phyloP scores from a whole-genome alignment of 2,888 invertebrate species.

The Anodontia alba region DNA sequence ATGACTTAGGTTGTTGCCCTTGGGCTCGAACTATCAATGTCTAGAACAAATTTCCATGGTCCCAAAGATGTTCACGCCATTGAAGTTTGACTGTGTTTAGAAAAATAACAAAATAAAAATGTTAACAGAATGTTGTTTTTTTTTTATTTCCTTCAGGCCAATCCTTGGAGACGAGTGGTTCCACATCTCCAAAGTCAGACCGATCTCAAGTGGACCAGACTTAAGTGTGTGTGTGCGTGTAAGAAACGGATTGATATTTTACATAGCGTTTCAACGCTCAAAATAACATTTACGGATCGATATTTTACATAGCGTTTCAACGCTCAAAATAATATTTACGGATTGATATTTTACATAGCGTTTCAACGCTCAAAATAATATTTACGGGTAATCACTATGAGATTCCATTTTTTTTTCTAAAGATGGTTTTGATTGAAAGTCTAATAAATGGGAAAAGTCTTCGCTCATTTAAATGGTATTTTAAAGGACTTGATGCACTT shows the following conservation, averaged over 20 bases:
- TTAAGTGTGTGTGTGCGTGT: background rate
- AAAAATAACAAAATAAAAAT: background rate
- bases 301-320: too few species aligned
- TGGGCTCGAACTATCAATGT: too few species aligned
- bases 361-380: background rate
- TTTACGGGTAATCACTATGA: background rate
- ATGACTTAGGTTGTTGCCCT: too few species aligned
- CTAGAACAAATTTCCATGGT: background rate
- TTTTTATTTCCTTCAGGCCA: conserved; percentile 45
- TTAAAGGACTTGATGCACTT: too few species aligned
- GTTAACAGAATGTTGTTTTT: background rate
- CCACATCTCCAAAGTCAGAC: conserved; percentile 51
- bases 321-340: too few species aligned
- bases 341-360: background rate
- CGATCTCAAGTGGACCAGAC: conserved; percentile 31
- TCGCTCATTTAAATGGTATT: too few species aligned
- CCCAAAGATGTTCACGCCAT: background rate
- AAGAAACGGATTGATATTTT: too few species aligned
- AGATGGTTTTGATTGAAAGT: too few species aligned
- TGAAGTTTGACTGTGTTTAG: background rate
- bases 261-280: too few species aligned
- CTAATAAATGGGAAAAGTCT: too few species aligned
- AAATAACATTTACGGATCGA: too few species aligned
- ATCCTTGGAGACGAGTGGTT: conserved; percentile 49
- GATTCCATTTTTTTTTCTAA: background rate